Evolutionary conservation across 2,113 vertebrate species (phyloP).

Genomic region (Chaetorhynchus papuensis): DNA sequence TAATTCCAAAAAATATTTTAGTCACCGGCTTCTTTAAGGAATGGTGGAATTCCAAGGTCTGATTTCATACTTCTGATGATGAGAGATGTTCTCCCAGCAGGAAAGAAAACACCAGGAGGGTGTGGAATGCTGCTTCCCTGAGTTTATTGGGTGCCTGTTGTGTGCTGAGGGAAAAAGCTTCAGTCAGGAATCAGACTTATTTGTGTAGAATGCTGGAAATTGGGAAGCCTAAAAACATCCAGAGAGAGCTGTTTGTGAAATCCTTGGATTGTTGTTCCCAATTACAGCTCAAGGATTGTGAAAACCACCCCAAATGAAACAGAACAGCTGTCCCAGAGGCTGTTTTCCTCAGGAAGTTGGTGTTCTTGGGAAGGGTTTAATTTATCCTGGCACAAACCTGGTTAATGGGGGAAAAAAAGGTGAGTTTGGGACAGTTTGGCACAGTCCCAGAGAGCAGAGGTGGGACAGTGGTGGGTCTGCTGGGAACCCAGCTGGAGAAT

Average conservation of each 20-base stretch:
- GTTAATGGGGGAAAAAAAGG: accelerated
- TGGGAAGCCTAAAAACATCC: background rate
- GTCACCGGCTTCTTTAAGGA: background rate
- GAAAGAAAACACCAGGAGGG: background rate
- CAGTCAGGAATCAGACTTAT: background rate
- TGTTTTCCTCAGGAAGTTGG: background rate
- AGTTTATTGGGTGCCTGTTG: background rate
- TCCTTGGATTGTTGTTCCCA: background rate
- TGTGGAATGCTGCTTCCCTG: background rate
- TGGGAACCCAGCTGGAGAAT: background rate
- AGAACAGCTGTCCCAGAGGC: background rate
- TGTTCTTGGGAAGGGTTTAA: accelerated
- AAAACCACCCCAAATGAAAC: accelerated
- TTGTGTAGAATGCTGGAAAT: background rate
- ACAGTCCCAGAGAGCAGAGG: background rate
- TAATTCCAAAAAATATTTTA: background rate
- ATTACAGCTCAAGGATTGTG: background rate
- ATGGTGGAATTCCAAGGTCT: background rate
- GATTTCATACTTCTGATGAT: background rate
- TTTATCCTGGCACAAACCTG: background rate
- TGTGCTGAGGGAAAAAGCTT: background rate
- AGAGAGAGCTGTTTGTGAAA: background rate
- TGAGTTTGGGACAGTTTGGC: background rate
- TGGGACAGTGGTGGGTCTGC: background rate
- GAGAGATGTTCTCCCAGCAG: background rate